Percentiles rank a stretch among this genome's conserved stretches.
phyloP scores from a whole-genome alignment of 2,113 vertebrate species.

The Ploceus nigricollis region DNA sequence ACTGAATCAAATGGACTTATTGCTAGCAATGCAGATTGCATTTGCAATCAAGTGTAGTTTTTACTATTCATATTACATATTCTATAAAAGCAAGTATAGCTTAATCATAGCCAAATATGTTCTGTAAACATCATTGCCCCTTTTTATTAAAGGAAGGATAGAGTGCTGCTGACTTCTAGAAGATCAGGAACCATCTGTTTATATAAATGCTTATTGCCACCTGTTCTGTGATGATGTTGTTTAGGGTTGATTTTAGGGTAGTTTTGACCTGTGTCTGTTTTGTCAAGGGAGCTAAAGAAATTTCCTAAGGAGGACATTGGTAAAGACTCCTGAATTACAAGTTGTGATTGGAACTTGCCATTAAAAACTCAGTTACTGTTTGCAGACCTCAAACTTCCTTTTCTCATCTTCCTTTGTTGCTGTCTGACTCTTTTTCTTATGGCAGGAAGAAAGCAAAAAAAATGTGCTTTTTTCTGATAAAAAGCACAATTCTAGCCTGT shows the following conservation, averaged over 20 bases:
- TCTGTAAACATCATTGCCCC: neutral
- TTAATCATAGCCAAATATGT: neutral
- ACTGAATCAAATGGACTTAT: neutral
- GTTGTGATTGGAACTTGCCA: neutral
- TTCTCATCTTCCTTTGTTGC: neutral
- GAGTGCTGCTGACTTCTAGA: neutral
- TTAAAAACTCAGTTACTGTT: neutral
- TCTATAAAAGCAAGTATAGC: neutral
- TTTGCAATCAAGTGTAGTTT: neutral
- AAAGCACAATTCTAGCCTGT: neutral
- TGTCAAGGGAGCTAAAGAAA: neutral
- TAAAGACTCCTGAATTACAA: neutral
- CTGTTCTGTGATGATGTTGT: neutral
- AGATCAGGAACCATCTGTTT: neutral
- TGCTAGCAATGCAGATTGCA: neutral
- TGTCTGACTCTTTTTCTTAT: neutral
- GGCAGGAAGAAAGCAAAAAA: neutral
- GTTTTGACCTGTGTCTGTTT: neutral
- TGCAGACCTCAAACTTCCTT: neutral
- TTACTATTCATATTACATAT: neutral
- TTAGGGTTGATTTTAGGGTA: neutral
- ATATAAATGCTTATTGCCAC: neutral
- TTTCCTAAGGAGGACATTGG: neutral
- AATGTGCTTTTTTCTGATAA: neutral
- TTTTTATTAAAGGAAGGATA: neutral